phyloP scores from a whole-genome alignment of 2,888 invertebrate genomes.

The Hybos culiciformis region DNA sequence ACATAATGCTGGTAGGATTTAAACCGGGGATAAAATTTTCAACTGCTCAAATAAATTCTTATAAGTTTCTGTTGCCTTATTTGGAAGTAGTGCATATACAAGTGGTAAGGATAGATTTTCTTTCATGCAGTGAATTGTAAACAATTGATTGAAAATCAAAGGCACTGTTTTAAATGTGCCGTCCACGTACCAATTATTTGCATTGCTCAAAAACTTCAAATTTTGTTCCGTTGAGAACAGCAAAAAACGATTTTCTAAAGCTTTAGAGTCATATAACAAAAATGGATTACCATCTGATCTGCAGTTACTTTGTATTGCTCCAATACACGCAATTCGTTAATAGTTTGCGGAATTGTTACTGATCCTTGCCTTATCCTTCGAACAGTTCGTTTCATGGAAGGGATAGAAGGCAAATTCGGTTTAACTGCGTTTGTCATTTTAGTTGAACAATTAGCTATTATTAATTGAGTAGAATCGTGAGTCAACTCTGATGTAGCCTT shows the following conservation, averaged over 20 bases:
- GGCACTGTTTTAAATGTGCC: conserved; percentile 17
- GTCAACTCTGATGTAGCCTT: no score
- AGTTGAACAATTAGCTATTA: no score
- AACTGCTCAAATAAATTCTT: conserved; percentile 1
- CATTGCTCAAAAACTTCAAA: background rate
- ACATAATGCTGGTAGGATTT: no score
- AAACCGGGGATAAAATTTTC: no score
- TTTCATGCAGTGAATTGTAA: conserved; percentile 14
- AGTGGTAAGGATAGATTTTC: conserved; percentile 11
- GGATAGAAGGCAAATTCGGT: no score
- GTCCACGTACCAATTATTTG: conserved; percentile 13
- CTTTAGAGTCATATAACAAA: background rate
- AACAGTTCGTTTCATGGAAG: no score
- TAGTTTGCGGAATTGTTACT: no score
- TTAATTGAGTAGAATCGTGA: no score
- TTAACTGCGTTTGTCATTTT: no score
- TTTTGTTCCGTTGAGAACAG: background rate
- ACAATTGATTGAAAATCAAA: conserved; percentile 14
- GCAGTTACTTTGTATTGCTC: no score
- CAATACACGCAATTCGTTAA: no score
- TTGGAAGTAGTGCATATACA: conserved; percentile 13
- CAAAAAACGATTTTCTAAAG: background rate
- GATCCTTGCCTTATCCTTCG: no score
- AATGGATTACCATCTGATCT: background rate
- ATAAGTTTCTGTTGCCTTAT: conserved; percentile 9